Conservation (phyloP, 2,888 invertebrate genomes). For the Drosophila paranaensis region DNA sequence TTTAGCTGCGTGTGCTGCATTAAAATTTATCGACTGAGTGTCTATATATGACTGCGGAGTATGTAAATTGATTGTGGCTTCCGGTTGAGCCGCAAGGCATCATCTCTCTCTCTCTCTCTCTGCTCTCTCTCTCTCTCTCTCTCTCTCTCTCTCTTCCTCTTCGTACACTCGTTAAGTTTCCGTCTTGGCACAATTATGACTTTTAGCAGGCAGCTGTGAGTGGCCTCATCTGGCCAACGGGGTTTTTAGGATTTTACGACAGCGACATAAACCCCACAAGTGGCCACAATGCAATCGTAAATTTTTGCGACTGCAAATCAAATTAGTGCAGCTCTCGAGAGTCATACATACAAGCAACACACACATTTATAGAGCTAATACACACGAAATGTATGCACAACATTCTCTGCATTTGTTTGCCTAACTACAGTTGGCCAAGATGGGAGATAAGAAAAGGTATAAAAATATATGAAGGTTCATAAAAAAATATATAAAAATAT, state of each 20-base stretch:
- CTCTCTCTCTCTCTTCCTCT: neutral
- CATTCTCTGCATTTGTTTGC: neutral
- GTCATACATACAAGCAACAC: neutral
- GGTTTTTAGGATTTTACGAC: slow-evolving; percentile 47
- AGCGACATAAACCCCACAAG: slow-evolving; percentile 53
- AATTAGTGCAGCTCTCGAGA: slow-evolving; percentile 46
- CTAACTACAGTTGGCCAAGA: neutral
- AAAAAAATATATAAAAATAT: neutral
- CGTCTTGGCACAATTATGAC: slow-evolving; percentile 58
- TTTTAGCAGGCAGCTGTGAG: slow-evolving; percentile 51
- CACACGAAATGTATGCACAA: slow-evolving; percentile 6
- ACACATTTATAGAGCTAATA: neutral
- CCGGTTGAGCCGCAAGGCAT: slow-evolving; percentile 14
- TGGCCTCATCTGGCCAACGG: slow-evolving; percentile 54
- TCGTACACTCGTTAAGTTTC: slow-evolving; percentile 45
- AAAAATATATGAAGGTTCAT: neutral
- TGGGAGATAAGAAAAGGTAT: neutral
- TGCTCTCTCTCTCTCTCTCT: neutral
- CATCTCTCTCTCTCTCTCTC: too few species aligned
- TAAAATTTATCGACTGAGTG: slow-evolving; percentile 67
- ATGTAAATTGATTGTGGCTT: slow-evolving; percentile 65
- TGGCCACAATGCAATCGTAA: slow-evolving; percentile 64
- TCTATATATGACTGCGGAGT: slow-evolving; percentile 50
- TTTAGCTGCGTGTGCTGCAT: slow-evolving; percentile 57
- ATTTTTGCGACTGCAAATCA: slow-evolving; percentile 58